Percentiles rank a stretch among this genome's conserved stretches.
phyloP scores from a whole-genome alignment of 2,113 vertebrate genomes.

The Salvelinus fontinalis region DNA sequence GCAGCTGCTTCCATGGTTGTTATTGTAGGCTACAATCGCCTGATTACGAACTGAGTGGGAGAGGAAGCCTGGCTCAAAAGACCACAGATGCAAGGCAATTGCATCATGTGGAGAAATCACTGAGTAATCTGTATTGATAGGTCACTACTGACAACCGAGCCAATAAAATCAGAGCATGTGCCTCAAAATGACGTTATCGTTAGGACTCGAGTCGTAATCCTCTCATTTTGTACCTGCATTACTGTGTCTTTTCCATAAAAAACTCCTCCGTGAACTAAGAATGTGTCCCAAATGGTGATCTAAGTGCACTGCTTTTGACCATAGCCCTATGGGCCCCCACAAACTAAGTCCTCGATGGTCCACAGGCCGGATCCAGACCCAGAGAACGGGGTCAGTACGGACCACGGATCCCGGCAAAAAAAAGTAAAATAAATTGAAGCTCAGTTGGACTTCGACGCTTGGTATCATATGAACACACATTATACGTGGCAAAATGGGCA shows the following conservation, averaged over 20 bases:
- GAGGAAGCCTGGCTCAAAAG: neutral
- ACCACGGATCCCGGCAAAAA: no score
- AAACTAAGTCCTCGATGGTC: neutral
- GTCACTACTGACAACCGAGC: neutral
- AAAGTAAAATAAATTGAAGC: no score
- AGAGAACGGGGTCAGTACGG: no score
- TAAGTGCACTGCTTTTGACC: slow-evolving; percentile 1
- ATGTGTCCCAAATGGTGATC: neutral
- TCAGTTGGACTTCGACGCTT: no score
- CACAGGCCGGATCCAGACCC: no score
- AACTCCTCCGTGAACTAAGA: neutral
- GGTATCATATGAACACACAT: no score
- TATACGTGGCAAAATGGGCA: no score
- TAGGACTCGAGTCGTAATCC: neutral
- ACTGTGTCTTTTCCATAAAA: no score
- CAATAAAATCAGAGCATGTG: slow-evolving; percentile 8
- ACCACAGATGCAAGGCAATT: neutral
- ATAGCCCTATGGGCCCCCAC: neutral
- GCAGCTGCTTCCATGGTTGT: neutral
- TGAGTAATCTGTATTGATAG: neutral
- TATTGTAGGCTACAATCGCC: neutral
- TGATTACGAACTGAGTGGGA: neutral
- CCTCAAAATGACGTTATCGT: neutral
- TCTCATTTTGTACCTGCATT: no score
- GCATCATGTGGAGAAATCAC: neutral